phyloP scores from a whole-genome alignment of 2,113 vertebrate genomes.

The Cheirogaleus medius region DNA sequence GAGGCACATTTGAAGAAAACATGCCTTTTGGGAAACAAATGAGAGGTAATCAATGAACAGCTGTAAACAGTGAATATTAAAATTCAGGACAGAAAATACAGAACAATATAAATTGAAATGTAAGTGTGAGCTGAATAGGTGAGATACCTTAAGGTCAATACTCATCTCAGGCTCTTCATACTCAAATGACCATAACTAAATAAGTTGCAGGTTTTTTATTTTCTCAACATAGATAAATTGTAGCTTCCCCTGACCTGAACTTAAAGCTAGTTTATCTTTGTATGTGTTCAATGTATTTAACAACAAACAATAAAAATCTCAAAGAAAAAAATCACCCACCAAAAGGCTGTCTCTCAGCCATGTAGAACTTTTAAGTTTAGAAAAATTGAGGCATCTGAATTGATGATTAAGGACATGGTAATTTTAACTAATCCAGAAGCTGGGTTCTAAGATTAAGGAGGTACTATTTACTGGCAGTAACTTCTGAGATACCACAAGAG shows the following conservation, averaged over 20 bases:
- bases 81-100: constrained; percentile 9
- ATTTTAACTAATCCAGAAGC: constrained; percentile 3
- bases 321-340: neutral
- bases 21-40: constrained; percentile 56
- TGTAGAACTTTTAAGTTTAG: neutral
- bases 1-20: constrained; percentile 52
- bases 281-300: neutral
- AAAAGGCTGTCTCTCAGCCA: neutral
- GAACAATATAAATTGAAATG: neutral
- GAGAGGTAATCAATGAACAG: constrained; percentile 38
- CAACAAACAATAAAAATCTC: neutral
- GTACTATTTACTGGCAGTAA: neutral
- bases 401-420: neutral
- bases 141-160: neutral
- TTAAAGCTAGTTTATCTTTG: neutral
- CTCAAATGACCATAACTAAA: neutral
- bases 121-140: neutral
- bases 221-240: neutral
- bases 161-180: neutral
- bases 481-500: neutral
- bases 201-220: neutral
- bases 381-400: neutral
- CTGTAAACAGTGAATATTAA: constrained; percentile 52
- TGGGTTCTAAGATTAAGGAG: neutral
- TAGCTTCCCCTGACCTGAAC: neutral